Base-by-base conservation (phyloP, 1,140 invertebrate species). In the Hesperophylax magnus region DNA sequence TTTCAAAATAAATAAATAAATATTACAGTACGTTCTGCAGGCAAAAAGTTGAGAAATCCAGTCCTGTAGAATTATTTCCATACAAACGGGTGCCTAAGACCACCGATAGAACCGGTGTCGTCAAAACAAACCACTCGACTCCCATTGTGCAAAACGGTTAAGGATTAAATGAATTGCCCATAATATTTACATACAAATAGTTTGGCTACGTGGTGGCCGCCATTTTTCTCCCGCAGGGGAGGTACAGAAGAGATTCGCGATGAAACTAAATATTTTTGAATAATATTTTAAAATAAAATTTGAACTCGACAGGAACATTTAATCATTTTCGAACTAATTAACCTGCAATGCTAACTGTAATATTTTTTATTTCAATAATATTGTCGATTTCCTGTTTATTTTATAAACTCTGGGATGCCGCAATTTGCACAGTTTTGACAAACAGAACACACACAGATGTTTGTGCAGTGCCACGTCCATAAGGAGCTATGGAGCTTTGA, bases 171-270 rank as follows among this genome's bases (percentile, higher is more conserved):
- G 82, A 83, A 83, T 80, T 76, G 79, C 76, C 79, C 82, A 81
- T 83, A 78, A 83, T 81, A 83, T 83, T 83, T 83, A 83, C 82
- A 83, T 83, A 83, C 82, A 83, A 83, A 83, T 83, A 83, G 82
- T 83, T 83, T 58, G 79, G 65, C 74, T 75, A 78, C 24, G 65
- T 71, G 82, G 81, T 65, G n/a, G 74, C 15, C 8, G 69, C 39
- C 61, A 77, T 79, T 82, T 80, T 82, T 82, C 78, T 31, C 39
- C 54, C 39, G 18, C 56, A 76, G 78, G 81, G 56, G 31, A 61
- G 24, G 27, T 39, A 22, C 52, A 54, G 24, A 22, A 17, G 17
- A 47, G 58, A 61, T 20, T 61, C 58, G 58, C 58, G n/a, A 20
- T 60, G 9, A 39, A 39, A 39, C 34, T 4, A 39, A 39, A 39